Base-by-base conservation (phyloP, 2,888 invertebrate genomes). In the Dryocosmus kuriphilus region DNA sequence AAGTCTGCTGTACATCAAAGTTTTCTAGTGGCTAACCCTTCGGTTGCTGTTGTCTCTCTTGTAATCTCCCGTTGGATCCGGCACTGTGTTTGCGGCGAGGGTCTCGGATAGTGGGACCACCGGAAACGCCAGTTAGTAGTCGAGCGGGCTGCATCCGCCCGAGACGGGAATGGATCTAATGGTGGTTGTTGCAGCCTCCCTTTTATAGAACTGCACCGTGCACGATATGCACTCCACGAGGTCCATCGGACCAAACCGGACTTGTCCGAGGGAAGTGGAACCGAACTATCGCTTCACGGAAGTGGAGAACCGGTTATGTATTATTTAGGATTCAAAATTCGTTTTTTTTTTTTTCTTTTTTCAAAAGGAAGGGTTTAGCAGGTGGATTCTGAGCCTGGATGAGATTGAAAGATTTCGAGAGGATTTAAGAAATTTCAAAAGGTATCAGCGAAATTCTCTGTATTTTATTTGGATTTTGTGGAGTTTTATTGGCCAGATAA, bases 111-210 rank as follows among this genome's bases (percentile, higher is more conserved):
- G 87, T 84, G 86, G 85, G 85, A 84, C 86, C 87, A 89, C 88
- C 89, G 89, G 89, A 88, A 89, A 89, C 85, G 89, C 88, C 88
- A 88, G 89, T 89, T 89, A 88, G 89, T 89, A 88, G 89, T 85
- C 86, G 86, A 88, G 87, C 88, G 87, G 86, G 85, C 86, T 86
- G 88, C 87, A 88, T 89, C 88, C 89, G 89, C 86, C 83, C 86
- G 85, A 86, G 84, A 85, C 83, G 85, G 84, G 85, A 87, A 87
- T 85, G 85, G 85, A 86, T 88, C 86, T 86, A 87, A 86, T 85
- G 85, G 86, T 84, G 82, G 85, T 81, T 83, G 84, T 78, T 76
- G 82, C 82, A 87, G 84, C 84, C 83, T 86, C 85, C 86, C 87
- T 86, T 86, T 87, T 86, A 86, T 86, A 87, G 86, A 85, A 84